Base-by-base conservation (phyloP, 2,888 invertebrate species). In the Petrolisthes cinctipes region DNA sequence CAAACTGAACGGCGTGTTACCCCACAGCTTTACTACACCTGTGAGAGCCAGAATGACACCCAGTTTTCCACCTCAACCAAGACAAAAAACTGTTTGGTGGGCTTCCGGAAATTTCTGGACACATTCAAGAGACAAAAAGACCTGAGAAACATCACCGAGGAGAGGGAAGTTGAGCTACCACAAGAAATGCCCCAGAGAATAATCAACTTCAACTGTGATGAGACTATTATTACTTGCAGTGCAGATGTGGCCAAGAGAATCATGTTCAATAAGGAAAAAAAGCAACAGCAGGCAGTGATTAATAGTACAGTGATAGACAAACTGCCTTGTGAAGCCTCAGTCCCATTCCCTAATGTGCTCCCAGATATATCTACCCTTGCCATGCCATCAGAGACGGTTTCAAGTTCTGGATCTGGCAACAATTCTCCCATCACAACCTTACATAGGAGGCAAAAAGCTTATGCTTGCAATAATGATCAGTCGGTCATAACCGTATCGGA, bases 11-110 rank as follows among this genome's bases (percentile, higher is more conserved):
- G 75, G 0, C 37, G 71, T 57, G 82, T 20, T 37, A 80, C 53
- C n/a, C 79, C 79, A 76, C 82, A 81, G 23, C 23, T 86, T 6
- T 89, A 89, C 81, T 89, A 89, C 53, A 89, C 89, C 14, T 89
- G 89, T 84, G 86, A 84, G 1, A 82, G 82, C 23, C 56, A 83
- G 6, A 90, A 90, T 88, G 89, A 90, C 53, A 90, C 90, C 54
- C 66, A 83, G 20, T 89, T 78, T 84, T 90, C 90, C 56, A 90
- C 90, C 17, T 90, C 90, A 51, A 88, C 89, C 20, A 90, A 90
- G 83, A 53, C 17, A 5, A 85, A 87, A 4, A 71, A 66, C 54
- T 87, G 86, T 56, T 20, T 53, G 20, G 89, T 86, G 57, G 88
- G 88, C 11, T 89, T 90, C 83, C 86, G 73, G 54, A 85, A 89